These are phyloP conservation scores for Cliona cf. orientalis DNA, from an alignment of 37 sponge, comb jelly and placozoan species.

Conservation along the genomic window DNA sequence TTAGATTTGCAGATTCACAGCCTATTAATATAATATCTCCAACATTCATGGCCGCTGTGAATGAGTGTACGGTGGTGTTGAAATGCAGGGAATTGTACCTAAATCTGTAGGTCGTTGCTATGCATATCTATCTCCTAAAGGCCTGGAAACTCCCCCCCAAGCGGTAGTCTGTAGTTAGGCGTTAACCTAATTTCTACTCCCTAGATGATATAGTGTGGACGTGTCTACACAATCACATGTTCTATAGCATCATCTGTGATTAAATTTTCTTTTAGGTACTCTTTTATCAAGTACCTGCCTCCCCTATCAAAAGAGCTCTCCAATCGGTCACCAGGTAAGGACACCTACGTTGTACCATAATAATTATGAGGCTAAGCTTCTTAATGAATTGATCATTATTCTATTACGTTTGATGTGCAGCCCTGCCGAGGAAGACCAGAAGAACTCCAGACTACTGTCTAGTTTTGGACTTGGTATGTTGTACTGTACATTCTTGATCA, in stretches of 20 bases:
- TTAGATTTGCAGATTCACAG: no score
- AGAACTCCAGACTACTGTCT: slow-evolving; percentile 84
- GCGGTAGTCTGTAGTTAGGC: no score
- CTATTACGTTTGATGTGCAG: slow-evolving; percentile 34
- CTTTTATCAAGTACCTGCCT: slow-evolving; percentile 87
- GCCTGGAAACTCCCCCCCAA: no score
- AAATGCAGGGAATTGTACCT: no score
- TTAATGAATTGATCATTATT: neutral
- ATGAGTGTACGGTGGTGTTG: no score
- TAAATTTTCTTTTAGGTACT: slow-evolving; percentile 22
- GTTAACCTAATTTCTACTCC: no score
- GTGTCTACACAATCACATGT: neutral
- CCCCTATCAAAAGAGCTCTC: slow-evolving; percentile 65
- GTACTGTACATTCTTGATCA: neutral
- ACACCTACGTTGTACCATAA: no score
- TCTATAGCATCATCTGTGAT: neutral
- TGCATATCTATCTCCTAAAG: no score
- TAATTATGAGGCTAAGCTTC: neutral
- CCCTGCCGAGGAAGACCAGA: slow-evolving; percentile 83
- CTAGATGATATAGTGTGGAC: no score
- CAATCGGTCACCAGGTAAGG: slow-evolving; percentile 71
- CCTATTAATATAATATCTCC: no score
- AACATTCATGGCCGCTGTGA: no score
- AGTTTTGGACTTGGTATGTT: slow-evolving; percentile 89
- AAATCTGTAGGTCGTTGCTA: no score